These are phyloP conservation scores for Papilio helenus DNA, from an alignment of 1,140 invertebrate species.

Conservation along the genomic window DNA sequence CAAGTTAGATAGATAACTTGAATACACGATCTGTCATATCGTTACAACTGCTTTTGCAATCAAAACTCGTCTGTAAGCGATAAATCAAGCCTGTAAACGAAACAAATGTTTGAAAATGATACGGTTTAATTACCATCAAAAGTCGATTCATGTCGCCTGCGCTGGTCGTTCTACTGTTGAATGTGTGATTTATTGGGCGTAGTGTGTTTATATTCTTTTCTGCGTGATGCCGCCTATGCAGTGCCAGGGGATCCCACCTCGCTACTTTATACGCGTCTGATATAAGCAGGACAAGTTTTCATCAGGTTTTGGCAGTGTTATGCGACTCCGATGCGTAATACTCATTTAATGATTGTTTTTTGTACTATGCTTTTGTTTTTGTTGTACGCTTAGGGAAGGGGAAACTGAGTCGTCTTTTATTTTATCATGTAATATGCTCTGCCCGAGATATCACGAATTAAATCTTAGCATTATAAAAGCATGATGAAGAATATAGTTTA, in stretches of 20 bases:
- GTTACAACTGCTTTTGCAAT: neutral
- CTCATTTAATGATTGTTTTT: neutral
- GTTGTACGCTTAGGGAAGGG: neutral
- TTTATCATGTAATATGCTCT: too few species aligned
- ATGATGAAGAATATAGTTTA: too few species aligned
- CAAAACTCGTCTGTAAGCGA: neutral
- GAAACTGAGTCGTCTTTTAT: neutral
- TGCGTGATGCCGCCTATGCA: slow-evolving; percentile 25
- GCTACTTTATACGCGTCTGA: slow-evolving; percentile 20
- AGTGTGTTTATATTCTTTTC: slow-evolving; percentile 46
- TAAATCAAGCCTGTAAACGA: neutral
- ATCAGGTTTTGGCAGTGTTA: slow-evolving; percentile 24
- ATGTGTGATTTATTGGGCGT: slow-evolving; percentile 46
- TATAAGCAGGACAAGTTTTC: slow-evolving; percentile 53
- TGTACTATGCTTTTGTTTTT: neutral
- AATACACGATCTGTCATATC: neutral
- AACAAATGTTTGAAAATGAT: slow-evolving; percentile 1
- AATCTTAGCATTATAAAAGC: too few species aligned
- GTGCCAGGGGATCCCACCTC: slow-evolving; percentile 4
- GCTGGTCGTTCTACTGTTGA: slow-evolving; percentile 33
- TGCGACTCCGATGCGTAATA: slow-evolving; percentile 33
- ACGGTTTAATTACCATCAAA: slow-evolving; percentile 51
- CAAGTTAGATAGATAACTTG: neutral
- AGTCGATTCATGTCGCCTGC: slow-evolving; percentile 51
- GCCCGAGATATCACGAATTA: too few species aligned